Percentiles rank a stretch among this genome's conserved stretches.
Conservation (phyloP, 2,888 invertebrate genomes). For the Agrotis exclamationis region DNA sequence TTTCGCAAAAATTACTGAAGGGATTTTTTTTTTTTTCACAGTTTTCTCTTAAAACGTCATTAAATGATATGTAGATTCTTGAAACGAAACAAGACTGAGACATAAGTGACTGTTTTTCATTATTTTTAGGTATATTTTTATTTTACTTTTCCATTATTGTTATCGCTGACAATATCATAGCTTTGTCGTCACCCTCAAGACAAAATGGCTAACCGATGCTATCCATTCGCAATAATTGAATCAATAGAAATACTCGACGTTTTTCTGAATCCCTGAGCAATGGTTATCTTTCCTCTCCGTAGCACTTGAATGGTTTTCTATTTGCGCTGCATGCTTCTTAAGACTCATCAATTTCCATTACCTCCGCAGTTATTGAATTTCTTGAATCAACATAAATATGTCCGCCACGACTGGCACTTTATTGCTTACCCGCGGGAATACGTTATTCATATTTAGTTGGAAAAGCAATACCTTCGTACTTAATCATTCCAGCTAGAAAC, state of each 20-base stretch:
- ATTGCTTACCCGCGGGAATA: constrained; percentile 38
- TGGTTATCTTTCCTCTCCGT: constrained; percentile 15
- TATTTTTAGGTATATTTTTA: no score
- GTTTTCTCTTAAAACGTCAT: background rate
- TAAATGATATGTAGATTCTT: background rate
- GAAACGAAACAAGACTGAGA: background rate
- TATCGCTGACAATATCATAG: background rate
- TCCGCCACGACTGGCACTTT: constrained; percentile 27
- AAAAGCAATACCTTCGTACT: constrained; percentile 44
- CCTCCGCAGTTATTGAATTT: constrained; percentile 47
- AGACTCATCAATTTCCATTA: constrained; percentile 47
- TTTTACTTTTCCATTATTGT: background rate
- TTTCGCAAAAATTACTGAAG: no score
- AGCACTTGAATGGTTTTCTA: constrained; percentile 25
- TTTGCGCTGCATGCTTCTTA: constrained; percentile 38
- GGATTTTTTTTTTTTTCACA: background rate
- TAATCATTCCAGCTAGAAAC: constrained; percentile 54
- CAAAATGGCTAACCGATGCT: background rate
- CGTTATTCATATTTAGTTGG: constrained; percentile 56
- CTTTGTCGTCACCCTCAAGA: background rate
- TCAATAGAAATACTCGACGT: constrained; percentile 15
- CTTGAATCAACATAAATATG: constrained; percentile 49
- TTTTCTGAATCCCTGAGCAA: constrained; percentile 6
- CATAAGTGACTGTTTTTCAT: background rate
- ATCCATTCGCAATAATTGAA: constrained; percentile 9